A percentile compares a stretch with the other conserved stretches of the same genome.
These are phyloP conservation scores for Clostera curtula DNA, from an alignment of 2,888 invertebrate species.

Conservation along the genomic window DNA sequence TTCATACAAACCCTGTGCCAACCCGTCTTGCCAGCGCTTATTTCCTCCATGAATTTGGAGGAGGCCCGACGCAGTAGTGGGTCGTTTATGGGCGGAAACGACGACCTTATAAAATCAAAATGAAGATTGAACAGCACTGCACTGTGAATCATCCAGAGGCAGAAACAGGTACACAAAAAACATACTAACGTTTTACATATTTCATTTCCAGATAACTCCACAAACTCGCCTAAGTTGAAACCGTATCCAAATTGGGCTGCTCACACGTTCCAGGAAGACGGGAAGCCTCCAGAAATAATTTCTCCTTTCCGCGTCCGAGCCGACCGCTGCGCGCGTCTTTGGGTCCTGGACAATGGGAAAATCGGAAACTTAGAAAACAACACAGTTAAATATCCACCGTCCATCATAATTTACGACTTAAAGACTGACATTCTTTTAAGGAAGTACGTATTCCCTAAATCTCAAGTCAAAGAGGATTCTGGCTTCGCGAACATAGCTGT, in stretches of 20 bases:
- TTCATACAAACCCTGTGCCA: too few species aligned
- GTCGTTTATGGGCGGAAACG: too few species aligned
- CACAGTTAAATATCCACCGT: slow-evolving; percentile 72
- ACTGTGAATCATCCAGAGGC: too few species aligned
- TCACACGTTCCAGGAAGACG: slow-evolving; percentile 73
- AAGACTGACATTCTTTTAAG: slow-evolving; percentile 81
- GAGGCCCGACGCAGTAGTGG: too few species aligned
- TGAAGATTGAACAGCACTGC: too few species aligned
- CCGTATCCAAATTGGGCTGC: slow-evolving; percentile 89
- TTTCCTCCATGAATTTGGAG: too few species aligned
- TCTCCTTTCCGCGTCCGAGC: slow-evolving; percentile 84
- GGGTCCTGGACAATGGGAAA: slow-evolving; percentile 86
- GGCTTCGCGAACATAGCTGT: slow-evolving; percentile 84
- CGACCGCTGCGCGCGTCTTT: slow-evolving; percentile 84
- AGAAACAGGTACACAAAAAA: too few species aligned
- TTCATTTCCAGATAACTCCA: slow-evolving; percentile 79
- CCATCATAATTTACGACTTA: slow-evolving; percentile 82
- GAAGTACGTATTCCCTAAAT: slow-evolving; percentile 77
- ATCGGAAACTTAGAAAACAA: slow-evolving; percentile 72
- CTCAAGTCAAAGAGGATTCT: slow-evolving; percentile 79
- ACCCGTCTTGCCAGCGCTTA: too few species aligned
- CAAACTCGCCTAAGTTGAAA: slow-evolving; percentile 79
- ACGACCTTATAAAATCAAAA: too few species aligned
- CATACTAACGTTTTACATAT: too few species aligned
- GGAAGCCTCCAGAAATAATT: slow-evolving; percentile 78